Base-by-base conservation (phyloP, 1,140 invertebrate genomes). In the Drosophila grimshawi region DNA sequence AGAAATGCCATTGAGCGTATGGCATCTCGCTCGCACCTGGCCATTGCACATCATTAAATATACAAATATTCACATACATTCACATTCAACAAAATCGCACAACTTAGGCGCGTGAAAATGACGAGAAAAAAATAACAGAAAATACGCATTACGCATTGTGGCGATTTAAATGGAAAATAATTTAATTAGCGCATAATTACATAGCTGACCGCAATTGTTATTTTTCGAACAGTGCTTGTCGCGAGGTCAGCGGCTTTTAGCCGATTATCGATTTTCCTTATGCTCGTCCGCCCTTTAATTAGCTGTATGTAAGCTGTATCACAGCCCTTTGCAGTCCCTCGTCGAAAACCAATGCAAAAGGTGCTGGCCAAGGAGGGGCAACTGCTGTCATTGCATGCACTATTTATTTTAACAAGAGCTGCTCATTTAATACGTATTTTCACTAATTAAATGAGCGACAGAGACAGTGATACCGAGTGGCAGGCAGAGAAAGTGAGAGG, bases 171-270 rank as follows among this genome's bases (percentile, higher is more conserved):
- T 88, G 74, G 48, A 64, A 77, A 91, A 90, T 92, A 91, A 92
- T 91, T 89, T 76, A 89, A 92, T 92, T 90, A 90, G 74, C 77
- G 80, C 88, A 88, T 88, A 92, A 92, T 91, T 91, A 89, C 76
- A 71, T 76, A 76, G 77, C 69, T 80, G 90, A 91, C 86, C 90
- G 81, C 82, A 86, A 72, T 70, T 86, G 78, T 68, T 72, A 77
- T 71, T 82, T 76, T 88, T 19, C 2, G 19, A 86, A 86, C 88
- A 80, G 80, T 64, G 65, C 78, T 79, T 73, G 79, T 74, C 65
- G 68, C 80, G 76, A 88, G 82, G 82, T 86, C 83, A 86, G 76
- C 62, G 55, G 71, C 67, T 76, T 76, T 76, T 61, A 30, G 67
- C 68, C 57, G 60, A 49, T 73, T 76, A 86, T 86, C 71, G 82